Percentiles rank a stretch among this genome's conserved stretches.
Conservation (phyloP, 2,888 invertebrate species). For the Margaritifera margaritifera region DNA sequence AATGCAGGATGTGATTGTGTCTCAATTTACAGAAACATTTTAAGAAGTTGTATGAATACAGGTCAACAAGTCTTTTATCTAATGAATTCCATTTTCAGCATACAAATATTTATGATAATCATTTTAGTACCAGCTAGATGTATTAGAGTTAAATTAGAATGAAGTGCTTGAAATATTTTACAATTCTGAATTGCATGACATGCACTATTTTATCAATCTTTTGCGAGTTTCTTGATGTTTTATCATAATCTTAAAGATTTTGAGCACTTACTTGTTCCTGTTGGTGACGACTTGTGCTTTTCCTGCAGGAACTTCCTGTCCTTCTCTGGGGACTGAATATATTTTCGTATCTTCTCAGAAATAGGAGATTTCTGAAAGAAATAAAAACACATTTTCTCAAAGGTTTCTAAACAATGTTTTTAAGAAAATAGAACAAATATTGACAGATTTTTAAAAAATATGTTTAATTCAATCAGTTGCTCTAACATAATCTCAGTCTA, state of each 20-base stretch:
- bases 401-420: neutral
- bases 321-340: slow-evolving; percentile 17
- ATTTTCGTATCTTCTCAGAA: slow-evolving; percentile 26
- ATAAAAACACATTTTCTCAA: neutral
- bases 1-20: too few relatives aligned
- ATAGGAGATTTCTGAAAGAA: slow-evolving; percentile 32
- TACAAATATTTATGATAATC: too few relatives aligned
- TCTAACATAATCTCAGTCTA: too few relatives aligned
- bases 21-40: too few relatives aligned
- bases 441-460: too few relatives aligned
- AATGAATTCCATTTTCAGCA: too few relatives aligned
- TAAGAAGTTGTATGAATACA: too few relatives aligned
- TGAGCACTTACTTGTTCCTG: slow-evolving; percentile 14
- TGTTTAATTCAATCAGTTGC: too few relatives aligned
- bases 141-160: neutral
- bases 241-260: neutral
- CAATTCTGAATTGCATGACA: neutral
- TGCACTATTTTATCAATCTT: neutral
- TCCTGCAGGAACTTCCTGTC: slow-evolving; percentile 3
- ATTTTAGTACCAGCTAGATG: too few relatives aligned
- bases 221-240: neutral
- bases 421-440: neutral
- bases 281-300: slow-evolving; percentile 12
- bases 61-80: too few relatives aligned
- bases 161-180: neutral